Evolutionary conservation across 2,797 vertebrate species (phyloP), one percentile per base, ranked within the genome.

Genomic region (Sphaeramia orbicularis): DNA sequence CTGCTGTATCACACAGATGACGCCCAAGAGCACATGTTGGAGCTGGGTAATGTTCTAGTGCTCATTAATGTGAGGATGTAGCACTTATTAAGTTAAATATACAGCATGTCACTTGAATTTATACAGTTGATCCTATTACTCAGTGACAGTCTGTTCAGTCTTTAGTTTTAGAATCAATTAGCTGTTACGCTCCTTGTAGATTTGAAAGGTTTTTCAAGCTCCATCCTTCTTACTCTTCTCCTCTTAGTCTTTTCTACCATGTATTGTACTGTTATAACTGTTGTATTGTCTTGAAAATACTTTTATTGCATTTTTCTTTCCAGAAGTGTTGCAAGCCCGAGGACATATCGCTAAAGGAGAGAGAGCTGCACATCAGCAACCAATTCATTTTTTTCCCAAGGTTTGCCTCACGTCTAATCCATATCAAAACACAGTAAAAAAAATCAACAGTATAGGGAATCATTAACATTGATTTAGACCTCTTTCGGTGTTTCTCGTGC

Each of bases 321-420:
- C 76, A 95, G 94, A 93, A 49, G 80, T 92, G 65, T 80, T 86
- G 73, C 92, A 93, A 76, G 90, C 91, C 59, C 84, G 89, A 91
- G 89, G 87, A 70, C 90, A 93, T 65, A 83, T 72, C 38, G 69
- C 74, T 58, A 96, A 94, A 93, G 94, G 93, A 88, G 96, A 96
- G 14, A 95, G 88, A 37, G 92, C 93, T 76, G 91, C 94, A 48
- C 93, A 94, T 15, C 94, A 95, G 47, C 95, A 96, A 81, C 95
- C 95, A 82, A 93, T 97, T 73, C 67, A 92, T 89, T 96, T 98
- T 89, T 96, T 97, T 81, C 87, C 94, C 55, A 97, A 98, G 96
- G 97, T 99, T 92, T 76, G 91, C 21, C 10, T 70, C 24, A 32
- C 11, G 63, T 74, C 11, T 66, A 47, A 42, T 59, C 12, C 32